Conservation (phyloP, 2,888 invertebrate genomes). For the Beris morrisii region DNA sequence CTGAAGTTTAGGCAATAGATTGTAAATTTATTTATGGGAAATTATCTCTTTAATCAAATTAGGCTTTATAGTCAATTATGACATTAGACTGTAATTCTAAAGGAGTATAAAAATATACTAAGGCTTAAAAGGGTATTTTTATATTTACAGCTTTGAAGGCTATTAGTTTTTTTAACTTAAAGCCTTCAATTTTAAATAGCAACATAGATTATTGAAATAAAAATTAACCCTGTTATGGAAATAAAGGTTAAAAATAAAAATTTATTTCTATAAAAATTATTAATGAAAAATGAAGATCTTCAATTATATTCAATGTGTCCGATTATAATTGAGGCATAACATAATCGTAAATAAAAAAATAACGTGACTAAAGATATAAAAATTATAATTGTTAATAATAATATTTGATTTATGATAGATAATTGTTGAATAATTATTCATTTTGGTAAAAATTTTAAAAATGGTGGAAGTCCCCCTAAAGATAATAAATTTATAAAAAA, state of each 20-base stretch:
- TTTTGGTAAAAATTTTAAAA: conserved; percentile 66
- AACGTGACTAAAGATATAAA: conserved; percentile 60
- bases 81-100: conserved; percentile 67
- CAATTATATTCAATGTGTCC: conserved; percentile 49
- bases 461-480: conserved; percentile 63
- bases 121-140: conserved; percentile 60
- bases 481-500: conserved; percentile 61
- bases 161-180: conserved; percentile 67
- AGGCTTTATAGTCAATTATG: conserved; percentile 60
- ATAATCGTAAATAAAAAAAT: conserved; percentile 62
- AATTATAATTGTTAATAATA: conserved; percentile 58
- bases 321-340: conserved; percentile 57
- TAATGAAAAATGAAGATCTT: conserved; percentile 56
- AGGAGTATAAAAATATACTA: conserved; percentile 56
- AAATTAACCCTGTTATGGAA: conserved; percentile 46
- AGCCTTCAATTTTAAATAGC: conserved; percentile 53
- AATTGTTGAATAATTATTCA: conserved; percentile 62
- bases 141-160: conserved; percentile 66
- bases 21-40: conserved; percentile 67
- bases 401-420: conserved; percentile 55
- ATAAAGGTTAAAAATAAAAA: conserved; percentile 46
- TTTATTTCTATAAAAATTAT: conserved; percentile 43
- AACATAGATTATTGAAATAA: conserved; percentile 44
- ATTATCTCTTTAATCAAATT: conserved; percentile 59
- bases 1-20: conserved; percentile 65